These are phyloP conservation scores for Synanthedon myopaeformis DNA, from an alignment of 2,888 invertebrate genomes.

Conservation along the genomic window DNA sequence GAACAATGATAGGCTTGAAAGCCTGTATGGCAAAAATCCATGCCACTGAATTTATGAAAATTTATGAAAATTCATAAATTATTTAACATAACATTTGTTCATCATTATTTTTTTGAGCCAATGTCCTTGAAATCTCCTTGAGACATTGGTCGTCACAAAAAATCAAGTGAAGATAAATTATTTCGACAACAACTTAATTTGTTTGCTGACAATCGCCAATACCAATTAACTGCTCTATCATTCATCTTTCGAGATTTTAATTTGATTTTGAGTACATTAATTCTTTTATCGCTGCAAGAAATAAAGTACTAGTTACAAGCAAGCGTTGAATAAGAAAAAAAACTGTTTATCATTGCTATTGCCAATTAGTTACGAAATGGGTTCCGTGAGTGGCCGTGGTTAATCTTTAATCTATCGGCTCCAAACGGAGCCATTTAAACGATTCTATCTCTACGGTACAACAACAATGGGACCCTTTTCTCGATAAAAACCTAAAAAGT, in stretches of 20 bases:
- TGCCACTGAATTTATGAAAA: too few species aligned
- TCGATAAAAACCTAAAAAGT: neutral
- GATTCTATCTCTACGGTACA: neutral
- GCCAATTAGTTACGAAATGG: neutral
- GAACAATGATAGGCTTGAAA: too few species aligned
- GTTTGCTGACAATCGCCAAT: neutral
- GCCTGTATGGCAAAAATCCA: too few species aligned
- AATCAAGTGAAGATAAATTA: neutral
- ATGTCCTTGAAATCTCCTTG: too few species aligned
- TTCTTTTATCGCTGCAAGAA: too few species aligned
- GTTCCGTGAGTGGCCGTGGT: neutral
- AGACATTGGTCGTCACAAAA: too few species aligned
- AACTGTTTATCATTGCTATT: too few species aligned
- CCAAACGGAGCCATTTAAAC: neutral
- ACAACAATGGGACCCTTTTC: neutral
- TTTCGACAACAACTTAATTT: neutral
- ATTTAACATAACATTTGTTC: too few species aligned
- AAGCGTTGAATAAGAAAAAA: too few species aligned
- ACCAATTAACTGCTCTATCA: neutral
- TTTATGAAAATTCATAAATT: too few species aligned
- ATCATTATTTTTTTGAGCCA: too few species aligned
- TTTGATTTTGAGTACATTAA: neutral
- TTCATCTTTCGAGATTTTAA: neutral
- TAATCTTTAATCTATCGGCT: neutral
- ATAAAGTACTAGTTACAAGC: too few species aligned